These are phyloP conservation scores for Acleris cristana DNA, from an alignment of 2,888 invertebrate species.

Conservation along the genomic window DNA sequence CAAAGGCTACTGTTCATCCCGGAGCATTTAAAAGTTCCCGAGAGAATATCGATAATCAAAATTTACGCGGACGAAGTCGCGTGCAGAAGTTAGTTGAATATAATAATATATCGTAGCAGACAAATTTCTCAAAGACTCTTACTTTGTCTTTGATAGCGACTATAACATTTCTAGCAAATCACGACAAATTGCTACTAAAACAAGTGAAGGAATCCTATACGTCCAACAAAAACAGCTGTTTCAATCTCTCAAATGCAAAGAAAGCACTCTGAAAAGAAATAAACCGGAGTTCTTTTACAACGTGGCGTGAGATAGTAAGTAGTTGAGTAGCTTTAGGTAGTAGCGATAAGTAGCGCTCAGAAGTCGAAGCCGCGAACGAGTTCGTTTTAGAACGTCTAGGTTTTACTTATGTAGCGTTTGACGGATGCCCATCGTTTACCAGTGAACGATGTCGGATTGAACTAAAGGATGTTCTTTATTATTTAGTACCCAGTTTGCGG, in stretches of 20 bases:
- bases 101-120: too few species aligned
- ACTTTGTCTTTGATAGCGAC: too few species aligned
- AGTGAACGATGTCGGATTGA: conserved; percentile 2
- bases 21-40: too few species aligned
- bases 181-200: neutral
- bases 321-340: conserved; percentile 27
- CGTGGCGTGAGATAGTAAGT: conserved; percentile 14
- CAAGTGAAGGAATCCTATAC: neutral
- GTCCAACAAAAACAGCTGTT: neutral
- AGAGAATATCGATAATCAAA: too few species aligned
- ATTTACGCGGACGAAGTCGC: too few species aligned
- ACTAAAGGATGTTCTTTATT: neutral
- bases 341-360: conserved; percentile 29
- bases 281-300: conserved; percentile 21
- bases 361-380: neutral
- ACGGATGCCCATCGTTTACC: conserved; percentile 18
- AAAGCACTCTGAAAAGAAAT: conserved; percentile 20
- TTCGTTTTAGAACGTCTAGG: conserved; percentile 2
- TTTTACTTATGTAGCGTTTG: conserved; percentile 1
- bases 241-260: conserved; percentile 2
- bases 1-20: too few species aligned
- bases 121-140: too few species aligned
- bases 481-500: neutral
- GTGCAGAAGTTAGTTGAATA: too few species aligned
- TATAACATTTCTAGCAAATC: neutral